Percentiles rank a stretch among this genome's conserved stretches.
Conservation (phyloP, 2,888 invertebrate genomes). For the Cyrtodaria siliqua region DNA sequence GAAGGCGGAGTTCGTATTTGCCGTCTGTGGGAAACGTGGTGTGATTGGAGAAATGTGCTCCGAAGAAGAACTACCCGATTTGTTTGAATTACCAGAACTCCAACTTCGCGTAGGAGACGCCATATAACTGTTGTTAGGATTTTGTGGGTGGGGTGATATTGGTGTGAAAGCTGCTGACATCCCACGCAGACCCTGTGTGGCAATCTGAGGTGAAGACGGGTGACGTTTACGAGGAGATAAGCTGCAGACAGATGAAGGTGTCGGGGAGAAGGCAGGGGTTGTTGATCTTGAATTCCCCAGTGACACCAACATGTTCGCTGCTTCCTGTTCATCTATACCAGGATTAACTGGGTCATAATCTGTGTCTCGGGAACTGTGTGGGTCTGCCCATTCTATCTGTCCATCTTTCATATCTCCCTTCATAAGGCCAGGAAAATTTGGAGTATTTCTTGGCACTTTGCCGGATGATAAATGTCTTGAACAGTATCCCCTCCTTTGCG, state of each 20-base stretch:
- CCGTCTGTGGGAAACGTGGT: conserved; percentile 72
- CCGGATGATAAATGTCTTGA: conserved; percentile 97
- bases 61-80: conserved; percentile 81
- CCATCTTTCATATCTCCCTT: conserved; percentile 85
- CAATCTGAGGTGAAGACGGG: conserved; percentile 83
- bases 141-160: conserved; percentile 87
- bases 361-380: conserved; percentile 92
- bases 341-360: conserved; percentile 88
- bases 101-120: conserved; percentile 80
- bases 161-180: conserved; percentile 94
- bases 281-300: conserved; percentile 97
- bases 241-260: conserved; percentile 61
- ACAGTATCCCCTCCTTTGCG: conserved; percentile 98
- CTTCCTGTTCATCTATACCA: conserved; percentile 94
- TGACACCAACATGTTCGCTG: conserved; percentile 98
- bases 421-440: conserved; percentile 79
- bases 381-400: conserved; percentile 93
- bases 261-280: conserved; percentile 92
- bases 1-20: conserved; percentile 66
- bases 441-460: conserved; percentile 84
- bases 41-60: conserved; percentile 83
- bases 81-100: conserved; percentile 77
- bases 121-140: conserved; percentile 76
- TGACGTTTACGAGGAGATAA: conserved; percentile 68
- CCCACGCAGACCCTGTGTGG: conserved; percentile 89